Evolutionary conservation across 1,140 invertebrate genomes (phyloP), one percentile per base, ranked within the genome.

Genomic region (Drosophila baimaii): DNA sequence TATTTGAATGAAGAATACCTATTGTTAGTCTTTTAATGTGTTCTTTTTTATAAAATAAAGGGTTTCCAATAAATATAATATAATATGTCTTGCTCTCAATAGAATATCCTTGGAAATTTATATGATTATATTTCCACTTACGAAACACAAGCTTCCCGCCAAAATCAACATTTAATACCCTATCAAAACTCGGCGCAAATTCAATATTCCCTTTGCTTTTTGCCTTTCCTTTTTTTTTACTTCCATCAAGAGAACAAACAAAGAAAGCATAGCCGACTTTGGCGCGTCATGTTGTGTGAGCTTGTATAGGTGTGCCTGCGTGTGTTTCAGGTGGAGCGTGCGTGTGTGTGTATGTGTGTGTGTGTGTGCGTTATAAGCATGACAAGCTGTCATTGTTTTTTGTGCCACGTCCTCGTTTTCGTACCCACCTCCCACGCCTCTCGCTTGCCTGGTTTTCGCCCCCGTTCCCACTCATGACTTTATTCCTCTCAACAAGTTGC

Each of bases 381-480:
- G 82, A 81, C 79, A 86, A 72, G 79, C 79, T 86, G 78, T 86
- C 82, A 86, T 81, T 86, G 75, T 88, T 86, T 86, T 62, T 69
- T 69, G 59, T 72, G 69, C 47, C 44, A 44, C 68, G 39, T 72
- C 55, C 54, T 72, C 47, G 52, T 72, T 61, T 46, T 23, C 44
- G 19, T 19, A n/a, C 21, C 35, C 43, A 21, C 37, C 21, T 37
- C 2, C 12, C 29, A 7, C 15, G 15, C 1, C 70, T 6, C 29
- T 9, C 21, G 23, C 23, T 33, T 9, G 10, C 10, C 13, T 8
- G 7, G 29, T 56, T 35, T 35, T 25, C 21, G 35, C 29, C 37
- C 29, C 31, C 9, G 19, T 39, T 23, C n/a, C n/a, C 47, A 27
- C 49, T 58, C 58, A 77, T 44, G 73, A 52, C 73, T 77, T 70